Conservation (phyloP, 2,113 vertebrate species). For the Cranoglanis bouderius region DNA sequence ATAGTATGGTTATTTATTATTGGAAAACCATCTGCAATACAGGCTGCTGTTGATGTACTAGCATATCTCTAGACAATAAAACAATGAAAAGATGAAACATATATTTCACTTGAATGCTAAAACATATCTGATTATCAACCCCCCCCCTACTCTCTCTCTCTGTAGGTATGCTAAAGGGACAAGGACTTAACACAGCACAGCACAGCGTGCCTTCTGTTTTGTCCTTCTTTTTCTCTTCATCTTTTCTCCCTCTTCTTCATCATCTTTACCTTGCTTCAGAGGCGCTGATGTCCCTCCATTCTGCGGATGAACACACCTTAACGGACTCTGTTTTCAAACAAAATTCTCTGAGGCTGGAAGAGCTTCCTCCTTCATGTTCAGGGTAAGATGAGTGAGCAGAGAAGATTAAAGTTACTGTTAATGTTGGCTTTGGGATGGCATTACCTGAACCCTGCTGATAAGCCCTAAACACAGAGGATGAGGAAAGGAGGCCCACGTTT, state of each 20-base stretch:
- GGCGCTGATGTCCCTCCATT: not conserved
- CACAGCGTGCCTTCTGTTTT: conserved; percentile 64
- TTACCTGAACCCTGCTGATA: conserved; percentile 22
- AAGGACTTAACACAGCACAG: conserved; percentile 47
- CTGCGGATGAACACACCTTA: conserved; percentile 38
- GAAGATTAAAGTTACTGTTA: conserved; percentile 15
- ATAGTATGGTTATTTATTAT: not conserved
- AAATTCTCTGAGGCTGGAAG: not conserved
- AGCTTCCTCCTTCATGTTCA: not conserved
- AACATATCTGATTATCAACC: not conserved
- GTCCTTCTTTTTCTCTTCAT: conserved; percentile 18
- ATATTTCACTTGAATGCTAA: not conserved
- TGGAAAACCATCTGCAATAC: not conserved
- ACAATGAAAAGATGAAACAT: not conserved
- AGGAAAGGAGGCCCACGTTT: not conserved
- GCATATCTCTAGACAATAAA: not conserved
- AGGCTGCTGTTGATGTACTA: not conserved
- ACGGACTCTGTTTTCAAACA: not conserved
- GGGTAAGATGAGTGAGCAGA: conserved; percentile 33
- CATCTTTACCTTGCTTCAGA: conserved; percentile 22
- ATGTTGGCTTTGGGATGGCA: conserved; percentile 7
- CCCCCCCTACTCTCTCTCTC: conserved; percentile 3
- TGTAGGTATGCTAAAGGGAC: conserved; percentile 74
- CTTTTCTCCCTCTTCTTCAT: conserved; percentile 11
- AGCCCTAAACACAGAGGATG: conserved; percentile 26